A percentile compares a stretch with the other conserved stretches of the same genome.
phyloP scores from a whole-genome alignment of 2,797 vertebrate genomes.

The Paratrypauchen microcephalus region DNA sequence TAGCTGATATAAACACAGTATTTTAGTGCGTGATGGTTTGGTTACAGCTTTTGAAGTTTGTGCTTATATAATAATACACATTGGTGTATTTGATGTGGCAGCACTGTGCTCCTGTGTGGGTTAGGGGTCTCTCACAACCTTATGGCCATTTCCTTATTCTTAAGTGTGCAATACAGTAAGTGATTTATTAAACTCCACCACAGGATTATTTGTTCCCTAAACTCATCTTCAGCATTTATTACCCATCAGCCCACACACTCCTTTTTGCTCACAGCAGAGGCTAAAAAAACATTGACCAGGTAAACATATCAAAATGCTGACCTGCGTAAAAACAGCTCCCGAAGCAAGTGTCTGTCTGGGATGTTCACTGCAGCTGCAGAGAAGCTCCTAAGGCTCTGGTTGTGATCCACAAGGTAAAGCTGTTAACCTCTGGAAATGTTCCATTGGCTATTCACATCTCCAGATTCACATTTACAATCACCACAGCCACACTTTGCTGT shows the following conservation, averaged over 20 bases:
- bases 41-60: neutral
- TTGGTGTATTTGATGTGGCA: neutral
- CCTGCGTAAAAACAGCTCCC: constrained; percentile 61
- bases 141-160: too few relatives aligned
- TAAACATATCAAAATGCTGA: constrained; percentile 70
- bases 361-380: neutral
- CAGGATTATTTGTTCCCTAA: constrained; percentile 51
- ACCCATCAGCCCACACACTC: constrained; percentile 28
- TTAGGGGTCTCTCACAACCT: too few relatives aligned
- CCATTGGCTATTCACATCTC: too few relatives aligned
- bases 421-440: too few relatives aligned
- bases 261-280: constrained; percentile 38
- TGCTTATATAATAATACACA: too few relatives aligned
- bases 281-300: constrained; percentile 65
- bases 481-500: too few relatives aligned
- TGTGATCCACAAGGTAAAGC: too few relatives aligned
- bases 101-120: neutral
- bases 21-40: neutral
- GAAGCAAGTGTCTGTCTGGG: constrained; percentile 35
- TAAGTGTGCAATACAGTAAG: constrained; percentile 29
- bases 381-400: too few relatives aligned
- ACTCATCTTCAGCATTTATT: constrained; percentile 39
- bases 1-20: neutral
- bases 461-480: too few relatives aligned
- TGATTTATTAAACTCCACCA: constrained; percentile 39